These are phyloP conservation scores for Diachasma alloeum DNA, from an alignment of 1,140 invertebrate species.

Conservation along the genomic window DNA sequence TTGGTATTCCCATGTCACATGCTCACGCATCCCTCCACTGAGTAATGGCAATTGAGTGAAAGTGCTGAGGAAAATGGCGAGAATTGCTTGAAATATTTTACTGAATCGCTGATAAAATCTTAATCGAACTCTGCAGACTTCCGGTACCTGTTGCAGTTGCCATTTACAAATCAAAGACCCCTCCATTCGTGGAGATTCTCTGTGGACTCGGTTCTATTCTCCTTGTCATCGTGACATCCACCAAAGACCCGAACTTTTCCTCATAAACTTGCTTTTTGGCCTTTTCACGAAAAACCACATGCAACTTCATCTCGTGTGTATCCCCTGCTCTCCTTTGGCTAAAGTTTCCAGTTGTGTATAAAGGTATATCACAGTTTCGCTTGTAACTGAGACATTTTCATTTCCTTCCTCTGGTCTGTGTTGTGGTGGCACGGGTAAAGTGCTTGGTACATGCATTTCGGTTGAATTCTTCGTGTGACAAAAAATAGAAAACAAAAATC, in stretches of 20 bases:
- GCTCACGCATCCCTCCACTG: neutral
- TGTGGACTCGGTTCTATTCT: too few relatives aligned
- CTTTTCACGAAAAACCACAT: neutral
- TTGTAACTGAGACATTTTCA: neutral
- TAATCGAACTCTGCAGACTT: neutral
- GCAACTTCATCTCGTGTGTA: neutral
- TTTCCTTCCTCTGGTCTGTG: neutral
- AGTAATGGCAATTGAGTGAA: neutral
- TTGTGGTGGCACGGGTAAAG: neutral
- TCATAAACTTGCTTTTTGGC: neutral
- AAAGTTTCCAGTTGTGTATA: neutral
- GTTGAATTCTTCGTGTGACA: neutral
- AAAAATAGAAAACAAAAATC: neutral
- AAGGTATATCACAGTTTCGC: neutral
- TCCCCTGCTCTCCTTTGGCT: neutral
- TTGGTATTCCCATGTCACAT: conserved; percentile 24
- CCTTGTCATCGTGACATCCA: neutral
- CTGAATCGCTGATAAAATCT: neutral
- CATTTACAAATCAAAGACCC: neutral
- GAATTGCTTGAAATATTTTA: neutral
- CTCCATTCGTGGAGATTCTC: neutral
- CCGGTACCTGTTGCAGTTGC: neutral
- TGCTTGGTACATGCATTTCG: neutral
- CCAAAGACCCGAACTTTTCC: neutral
- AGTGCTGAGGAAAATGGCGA: neutral